These are phyloP conservation scores for Drosophila parthenogenetica DNA, from an alignment of 2,888 invertebrate species.

Conservation along the genomic window DNA sequence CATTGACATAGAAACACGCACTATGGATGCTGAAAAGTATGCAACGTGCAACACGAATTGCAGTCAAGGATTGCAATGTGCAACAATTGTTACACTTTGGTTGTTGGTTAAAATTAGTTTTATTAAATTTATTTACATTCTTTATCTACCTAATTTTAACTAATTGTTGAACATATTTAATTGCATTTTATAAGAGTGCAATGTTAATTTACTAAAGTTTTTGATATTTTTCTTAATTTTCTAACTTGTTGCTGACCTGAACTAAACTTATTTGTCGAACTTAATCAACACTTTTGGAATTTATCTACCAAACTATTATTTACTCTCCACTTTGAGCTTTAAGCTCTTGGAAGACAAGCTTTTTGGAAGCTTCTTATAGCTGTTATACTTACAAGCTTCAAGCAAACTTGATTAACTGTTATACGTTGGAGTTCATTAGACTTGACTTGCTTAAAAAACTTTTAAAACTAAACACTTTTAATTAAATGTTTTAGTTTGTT, in stretches of 20 bases:
- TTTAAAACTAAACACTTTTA: neutral
- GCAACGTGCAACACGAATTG: constrained; percentile 52
- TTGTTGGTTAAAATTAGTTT: neutral
- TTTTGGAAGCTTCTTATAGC: constrained; percentile 26
- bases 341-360: constrained; percentile 33
- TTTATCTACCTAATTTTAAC: neutral
- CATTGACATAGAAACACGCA: constrained; percentile 76
- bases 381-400: constrained; percentile 33
- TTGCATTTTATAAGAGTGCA: too few species aligned
- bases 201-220: neutral
- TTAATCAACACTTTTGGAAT: neutral
- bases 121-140: neutral
- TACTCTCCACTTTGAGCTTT: neutral
- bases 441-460: neutral
- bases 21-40: constrained; percentile 59
- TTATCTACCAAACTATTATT: neutral
- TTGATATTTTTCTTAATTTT: neutral
- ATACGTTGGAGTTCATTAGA: neutral
- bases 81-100: constrained; percentile 22
- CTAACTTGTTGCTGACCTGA: constrained; percentile 36
- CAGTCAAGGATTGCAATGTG: constrained; percentile 40
- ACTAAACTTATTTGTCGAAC: neutral
- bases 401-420: neutral
- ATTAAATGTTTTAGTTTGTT: too few species aligned
- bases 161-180: neutral